Conservation (phyloP, 2,797 vertebrate genomes). For the Menidia menidia region DNA sequence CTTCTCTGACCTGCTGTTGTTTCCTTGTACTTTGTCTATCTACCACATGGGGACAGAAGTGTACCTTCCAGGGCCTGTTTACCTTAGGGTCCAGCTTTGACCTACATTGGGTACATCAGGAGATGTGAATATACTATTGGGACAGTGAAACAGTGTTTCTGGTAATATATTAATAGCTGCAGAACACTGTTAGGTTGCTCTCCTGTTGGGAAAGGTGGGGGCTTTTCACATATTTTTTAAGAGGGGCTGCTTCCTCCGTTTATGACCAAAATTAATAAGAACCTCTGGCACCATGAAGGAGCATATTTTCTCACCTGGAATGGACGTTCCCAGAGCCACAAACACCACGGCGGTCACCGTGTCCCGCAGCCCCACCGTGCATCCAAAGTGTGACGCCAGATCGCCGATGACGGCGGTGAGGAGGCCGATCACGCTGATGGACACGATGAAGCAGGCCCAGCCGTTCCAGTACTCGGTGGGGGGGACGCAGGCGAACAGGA, state of each 20-base stretch:
- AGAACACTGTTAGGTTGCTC: not conserved
- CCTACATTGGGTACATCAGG: too few relatives aligned
- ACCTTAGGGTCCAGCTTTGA: too few relatives aligned
- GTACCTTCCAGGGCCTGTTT: too few relatives aligned
- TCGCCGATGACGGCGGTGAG: constrained; percentile 89
- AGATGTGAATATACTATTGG: too few relatives aligned
- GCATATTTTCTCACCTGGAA: constrained; percentile 81
- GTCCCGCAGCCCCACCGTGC: constrained; percentile 91
- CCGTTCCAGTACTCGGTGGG: constrained; percentile 92
- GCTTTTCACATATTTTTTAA: not conserved
- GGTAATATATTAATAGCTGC: not conserved
- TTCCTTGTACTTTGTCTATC: too few relatives aligned
- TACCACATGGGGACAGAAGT: too few relatives aligned
- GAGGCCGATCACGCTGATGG: constrained; percentile 86
- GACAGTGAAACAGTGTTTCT: too few relatives aligned
- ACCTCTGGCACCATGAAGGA: not conserved
- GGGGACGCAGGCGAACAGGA: constrained; percentile 91
- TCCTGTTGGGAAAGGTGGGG: not conserved
- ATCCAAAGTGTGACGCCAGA: constrained; percentile 91
- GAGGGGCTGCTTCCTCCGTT: not conserved
- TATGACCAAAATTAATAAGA: not conserved
- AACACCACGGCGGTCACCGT: constrained; percentile 92
- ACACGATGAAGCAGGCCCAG: constrained; percentile 90
- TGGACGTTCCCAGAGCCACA: constrained; percentile 90
- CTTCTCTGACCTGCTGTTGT: too few relatives aligned